Evolutionary conservation across 2,113 vertebrate species (phyloP).

Genomic region (Lutjanus erythropterus): DNA sequence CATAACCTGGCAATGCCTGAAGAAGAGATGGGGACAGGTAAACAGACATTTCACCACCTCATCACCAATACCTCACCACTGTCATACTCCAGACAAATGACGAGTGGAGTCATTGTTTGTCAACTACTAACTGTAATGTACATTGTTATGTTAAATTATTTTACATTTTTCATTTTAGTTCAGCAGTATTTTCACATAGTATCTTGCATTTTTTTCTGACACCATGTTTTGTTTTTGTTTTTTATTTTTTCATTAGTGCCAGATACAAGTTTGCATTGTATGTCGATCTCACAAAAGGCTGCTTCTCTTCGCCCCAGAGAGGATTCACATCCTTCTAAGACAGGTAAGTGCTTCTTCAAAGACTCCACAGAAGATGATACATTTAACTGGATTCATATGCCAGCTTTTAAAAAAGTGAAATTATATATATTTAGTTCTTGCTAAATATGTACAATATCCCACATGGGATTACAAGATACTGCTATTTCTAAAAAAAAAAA

Average conservation of each 20-base stretch:
- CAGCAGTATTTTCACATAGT: too few species aligned
- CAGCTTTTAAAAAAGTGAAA: too few species aligned
- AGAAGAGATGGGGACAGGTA: conserved; percentile 82
- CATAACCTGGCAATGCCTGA: conserved; percentile 59
- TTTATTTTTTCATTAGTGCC: conserved; percentile 74
- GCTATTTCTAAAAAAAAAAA: too few species aligned
- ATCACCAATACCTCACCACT: neutral
- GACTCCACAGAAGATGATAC: neutral
- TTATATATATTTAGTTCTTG: too few species aligned
- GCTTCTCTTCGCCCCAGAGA: conserved; percentile 69
- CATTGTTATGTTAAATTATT: neutral
- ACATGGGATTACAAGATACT: too few species aligned
- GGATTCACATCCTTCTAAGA: conserved; percentile 53
- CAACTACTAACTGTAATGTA: neutral
- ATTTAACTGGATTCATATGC: conserved; percentile 16
- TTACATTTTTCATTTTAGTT: neutral
- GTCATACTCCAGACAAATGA: neutral
- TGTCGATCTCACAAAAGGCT: conserved; percentile 69
- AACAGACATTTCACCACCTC: conserved; percentile 42
- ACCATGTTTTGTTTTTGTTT: neutral
- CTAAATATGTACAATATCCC: too few species aligned
- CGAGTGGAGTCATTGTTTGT: neutral
- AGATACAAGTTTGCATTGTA: conserved; percentile 68
- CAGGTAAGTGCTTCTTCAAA: conserved; percentile 54
- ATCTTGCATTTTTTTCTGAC: too few species aligned